These are phyloP conservation scores for Belgica antarctica DNA, from an alignment of 2,888 invertebrate genomes.

Conservation along the genomic window DNA sequence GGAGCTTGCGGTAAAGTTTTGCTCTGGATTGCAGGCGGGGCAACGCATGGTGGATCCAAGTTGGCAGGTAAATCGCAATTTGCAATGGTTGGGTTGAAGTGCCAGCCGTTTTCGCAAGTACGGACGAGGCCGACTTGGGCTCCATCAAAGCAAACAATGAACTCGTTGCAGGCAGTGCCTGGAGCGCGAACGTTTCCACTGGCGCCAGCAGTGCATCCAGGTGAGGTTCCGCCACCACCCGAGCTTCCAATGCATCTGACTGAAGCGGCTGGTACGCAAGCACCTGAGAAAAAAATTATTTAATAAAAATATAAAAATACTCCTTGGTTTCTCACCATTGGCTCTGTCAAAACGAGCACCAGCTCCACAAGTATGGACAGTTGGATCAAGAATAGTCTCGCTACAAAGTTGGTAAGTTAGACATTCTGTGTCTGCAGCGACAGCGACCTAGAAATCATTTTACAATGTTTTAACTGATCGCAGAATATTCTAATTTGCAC, in stretches of 20 bases:
- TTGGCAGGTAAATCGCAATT: not conserved
- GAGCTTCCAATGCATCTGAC: not conserved
- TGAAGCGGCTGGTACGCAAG: not conserved
- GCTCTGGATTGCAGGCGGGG: not conserved
- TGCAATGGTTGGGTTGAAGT: not conserved
- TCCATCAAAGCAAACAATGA: not conserved
- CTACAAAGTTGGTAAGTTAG: not conserved
- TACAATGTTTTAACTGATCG: not conserved
- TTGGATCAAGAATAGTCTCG: not conserved
- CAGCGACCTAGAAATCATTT: not conserved
- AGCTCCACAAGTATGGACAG: not conserved
- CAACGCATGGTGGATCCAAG: not conserved
- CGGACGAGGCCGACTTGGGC: not conserved
- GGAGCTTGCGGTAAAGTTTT: not conserved
- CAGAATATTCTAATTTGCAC: too few species aligned
- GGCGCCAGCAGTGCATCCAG: not conserved
- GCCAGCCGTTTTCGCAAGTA: not conserved
- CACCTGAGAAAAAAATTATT: too few species aligned
- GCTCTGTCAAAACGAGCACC: not conserved
- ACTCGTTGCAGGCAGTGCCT: not conserved
- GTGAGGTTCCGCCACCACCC: not conserved
- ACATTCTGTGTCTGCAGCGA: not conserved
- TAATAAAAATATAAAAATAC: too few species aligned
- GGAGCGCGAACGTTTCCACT: not conserved
- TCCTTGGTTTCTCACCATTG: not conserved